Percentiles rank a stretch among this genome's conserved stretches.
These are phyloP conservation scores for Cecropterus lyciades DNA, from an alignment of 1,140 invertebrate genomes.

Conservation along the genomic window DNA sequence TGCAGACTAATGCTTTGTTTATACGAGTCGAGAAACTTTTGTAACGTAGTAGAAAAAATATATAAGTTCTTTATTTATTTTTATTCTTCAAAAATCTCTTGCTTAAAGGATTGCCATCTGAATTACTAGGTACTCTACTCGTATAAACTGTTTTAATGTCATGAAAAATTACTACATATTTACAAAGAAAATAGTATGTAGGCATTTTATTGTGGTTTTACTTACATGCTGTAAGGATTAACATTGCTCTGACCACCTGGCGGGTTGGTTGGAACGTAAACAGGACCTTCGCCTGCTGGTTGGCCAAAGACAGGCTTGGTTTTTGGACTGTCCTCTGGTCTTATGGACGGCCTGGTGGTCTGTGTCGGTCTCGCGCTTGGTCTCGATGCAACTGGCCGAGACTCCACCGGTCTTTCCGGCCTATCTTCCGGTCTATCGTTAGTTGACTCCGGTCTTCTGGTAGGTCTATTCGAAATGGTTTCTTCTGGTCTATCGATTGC, in stretches of 20 bases:
- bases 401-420: conserved; percentile 30
- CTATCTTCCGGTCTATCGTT: conserved; percentile 21
- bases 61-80: too few species aligned
- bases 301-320: conserved; percentile 50
- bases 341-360: conserved; percentile 40
- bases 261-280: conserved; percentile 55
- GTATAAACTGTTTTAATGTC: background rate
- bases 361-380: conserved; percentile 31
- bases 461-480: conserved; percentile 15
- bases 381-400: conserved; percentile 19
- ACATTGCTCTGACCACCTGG: conserved; percentile 45
- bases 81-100: too few species aligned
- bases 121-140: background rate
- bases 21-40: too few species aligned
- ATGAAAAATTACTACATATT: conserved; percentile 1
- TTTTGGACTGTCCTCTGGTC: conserved; percentile 49
- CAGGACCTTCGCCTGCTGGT: conserved; percentile 54
- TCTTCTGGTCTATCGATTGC: conserved; percentile 46
- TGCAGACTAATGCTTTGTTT: too few species aligned
- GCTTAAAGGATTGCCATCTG: too few species aligned
- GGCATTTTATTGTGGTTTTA: conserved; percentile 22
- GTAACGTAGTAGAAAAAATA: too few species aligned
- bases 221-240: conserved; percentile 61
- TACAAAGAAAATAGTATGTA: background rate
- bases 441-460: conserved; percentile 17